These are phyloP conservation scores for Arctia plantaginis DNA, from an alignment of 2,888 invertebrate genomes.

Conservation along the genomic window DNA sequence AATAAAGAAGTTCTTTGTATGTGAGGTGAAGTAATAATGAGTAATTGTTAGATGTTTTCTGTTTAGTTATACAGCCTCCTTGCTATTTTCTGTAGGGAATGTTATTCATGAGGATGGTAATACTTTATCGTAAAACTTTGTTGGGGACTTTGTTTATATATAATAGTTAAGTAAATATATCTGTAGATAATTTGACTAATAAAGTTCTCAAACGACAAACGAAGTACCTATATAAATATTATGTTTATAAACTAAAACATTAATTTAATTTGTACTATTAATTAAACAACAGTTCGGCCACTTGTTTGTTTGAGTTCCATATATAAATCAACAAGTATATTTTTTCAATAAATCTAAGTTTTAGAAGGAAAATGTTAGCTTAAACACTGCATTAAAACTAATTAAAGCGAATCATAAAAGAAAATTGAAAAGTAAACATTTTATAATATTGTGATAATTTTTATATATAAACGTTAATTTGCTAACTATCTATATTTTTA, in stretches of 20 bases:
- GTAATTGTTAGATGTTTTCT: conserved; percentile 6
- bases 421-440: no score
- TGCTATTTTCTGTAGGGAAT: background rate
- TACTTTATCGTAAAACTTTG: background rate
- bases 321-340: no score
- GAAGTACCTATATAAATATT: background rate
- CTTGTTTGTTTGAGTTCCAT: background rate
- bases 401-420: no score
- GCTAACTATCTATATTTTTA: no score
- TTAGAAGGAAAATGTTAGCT: no score
- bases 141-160: background rate
- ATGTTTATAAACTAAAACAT: background rate
- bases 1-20: conserved; percentile 3
- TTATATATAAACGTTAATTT: no score
- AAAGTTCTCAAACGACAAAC: background rate
- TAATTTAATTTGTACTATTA: background rate
- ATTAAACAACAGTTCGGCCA: background rate
- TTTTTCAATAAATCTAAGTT: no score
- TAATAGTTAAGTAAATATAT: background rate
- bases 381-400: no score
- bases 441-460: no score
- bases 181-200: background rate
- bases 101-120: background rate
- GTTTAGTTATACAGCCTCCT: background rate
- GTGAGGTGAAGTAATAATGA: conserved; percentile 8